Percentiles rank a stretch among this genome's conserved stretches.
These are phyloP conservation scores for Neuroscelio doddi DNA, from an alignment of 2,888 invertebrate genomes.

Conservation along the genomic window DNA sequence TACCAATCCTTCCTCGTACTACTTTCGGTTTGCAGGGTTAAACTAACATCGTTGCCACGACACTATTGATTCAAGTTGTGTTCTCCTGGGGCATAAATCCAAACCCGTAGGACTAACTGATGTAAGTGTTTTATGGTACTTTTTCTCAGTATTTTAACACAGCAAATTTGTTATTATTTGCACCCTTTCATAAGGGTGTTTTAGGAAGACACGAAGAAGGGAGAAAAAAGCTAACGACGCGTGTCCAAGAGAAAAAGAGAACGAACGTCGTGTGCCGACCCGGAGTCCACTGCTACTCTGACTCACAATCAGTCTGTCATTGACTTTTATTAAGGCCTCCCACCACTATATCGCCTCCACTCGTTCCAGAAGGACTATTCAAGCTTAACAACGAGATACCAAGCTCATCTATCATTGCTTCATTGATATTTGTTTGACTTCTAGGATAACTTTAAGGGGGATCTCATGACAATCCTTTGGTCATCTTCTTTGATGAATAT, in stretches of 20 bases:
- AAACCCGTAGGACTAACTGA: constrained; percentile 8
- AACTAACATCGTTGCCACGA: constrained; percentile 63
- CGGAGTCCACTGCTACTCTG: constrained; percentile 68
- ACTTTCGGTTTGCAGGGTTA: constrained; percentile 42
- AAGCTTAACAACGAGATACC: constrained; percentile 26
- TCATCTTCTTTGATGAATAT: no score
- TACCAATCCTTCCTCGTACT: constrained; percentile 8
- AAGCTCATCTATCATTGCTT: no score
- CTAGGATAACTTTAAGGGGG: no score
- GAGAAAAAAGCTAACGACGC: constrained; percentile 45
- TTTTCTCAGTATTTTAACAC: no score
- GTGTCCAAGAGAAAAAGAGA: constrained; percentile 25
- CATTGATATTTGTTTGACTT: no score
- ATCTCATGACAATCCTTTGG: no score
- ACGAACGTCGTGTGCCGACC: constrained; percentile 51
- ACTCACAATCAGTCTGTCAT: constrained; percentile 66
- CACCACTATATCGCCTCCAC: constrained; percentile 51
- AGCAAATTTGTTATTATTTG: no score
- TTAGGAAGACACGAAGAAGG: constrained; percentile 27
- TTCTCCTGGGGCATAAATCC: constrained; percentile 16
- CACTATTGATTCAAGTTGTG: constrained; percentile 60
- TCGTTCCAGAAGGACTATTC: constrained; percentile 31
- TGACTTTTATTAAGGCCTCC: constrained; percentile 68
- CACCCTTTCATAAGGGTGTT: no score
- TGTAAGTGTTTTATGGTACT: constrained; percentile 2